phyloP scores from a whole-genome alignment of 1,140 invertebrate genomes.

The Bombus pascuorum region DNA sequence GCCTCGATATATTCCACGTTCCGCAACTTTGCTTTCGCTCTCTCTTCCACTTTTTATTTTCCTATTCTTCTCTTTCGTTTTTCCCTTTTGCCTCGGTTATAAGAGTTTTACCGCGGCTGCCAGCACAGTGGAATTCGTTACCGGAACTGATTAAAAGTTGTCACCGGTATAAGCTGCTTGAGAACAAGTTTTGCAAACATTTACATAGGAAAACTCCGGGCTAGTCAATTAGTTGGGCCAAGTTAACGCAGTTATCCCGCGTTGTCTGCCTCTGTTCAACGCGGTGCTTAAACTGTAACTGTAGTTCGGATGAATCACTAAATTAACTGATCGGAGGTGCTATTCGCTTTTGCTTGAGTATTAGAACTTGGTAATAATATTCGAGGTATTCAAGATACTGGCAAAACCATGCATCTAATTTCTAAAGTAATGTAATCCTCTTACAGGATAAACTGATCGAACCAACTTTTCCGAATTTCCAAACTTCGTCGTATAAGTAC shows the following conservation, averaged over 20 bases:
- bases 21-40: constrained; percentile 11
- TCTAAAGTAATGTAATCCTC: too few species aligned
- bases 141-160: constrained; percentile 58
- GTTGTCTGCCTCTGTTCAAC: background rate
- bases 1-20: constrained; percentile 26
- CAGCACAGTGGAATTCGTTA: constrained; percentile 46
- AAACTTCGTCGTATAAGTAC: too few species aligned
- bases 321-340: background rate
- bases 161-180: constrained; percentile 53
- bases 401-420: too few species aligned
- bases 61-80: background rate
- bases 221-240: constrained; percentile 52
- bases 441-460: too few species aligned
- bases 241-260: constrained; percentile 35
- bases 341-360: background rate
- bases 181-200: constrained; percentile 59
- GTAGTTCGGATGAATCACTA: background rate
- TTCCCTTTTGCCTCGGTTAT: constrained; percentile 25
- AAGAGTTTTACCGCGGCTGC: constrained; percentile 43
- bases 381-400: too few species aligned
- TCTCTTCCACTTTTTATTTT: background rate
- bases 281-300: background rate
- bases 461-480: too few species aligned
- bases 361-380: background rate
- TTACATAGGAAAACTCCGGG: constrained; percentile 54